These are phyloP conservation scores for Drosophila buzzatii DNA, from an alignment of 2,888 invertebrate genomes.

Conservation along the genomic window DNA sequence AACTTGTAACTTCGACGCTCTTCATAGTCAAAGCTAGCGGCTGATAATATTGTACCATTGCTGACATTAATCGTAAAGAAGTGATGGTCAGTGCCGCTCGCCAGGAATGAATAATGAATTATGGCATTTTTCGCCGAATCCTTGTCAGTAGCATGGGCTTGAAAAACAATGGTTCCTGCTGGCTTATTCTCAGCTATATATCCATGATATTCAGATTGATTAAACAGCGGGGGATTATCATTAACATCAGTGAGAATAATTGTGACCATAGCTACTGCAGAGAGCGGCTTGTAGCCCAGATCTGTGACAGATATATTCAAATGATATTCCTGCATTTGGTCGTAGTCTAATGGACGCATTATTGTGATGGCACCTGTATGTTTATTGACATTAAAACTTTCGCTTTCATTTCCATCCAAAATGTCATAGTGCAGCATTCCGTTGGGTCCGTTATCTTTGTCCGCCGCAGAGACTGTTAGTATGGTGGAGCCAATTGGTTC, in stretches of 20 bases:
- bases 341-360: conserved; percentile 93
- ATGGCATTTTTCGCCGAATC: conserved; percentile 95
- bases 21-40: conserved; percentile 94
- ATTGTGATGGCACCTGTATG: conserved; percentile 93
- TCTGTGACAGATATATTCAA: conserved; percentile 95
- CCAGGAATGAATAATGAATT: conserved; percentile 91
- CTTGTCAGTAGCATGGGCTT: conserved; percentile 91
- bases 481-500: conserved; percentile 94
- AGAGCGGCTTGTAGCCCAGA: conserved; percentile 92
- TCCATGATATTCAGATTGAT: conserved; percentile 91
- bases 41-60: conserved; percentile 91
- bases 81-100: conserved; percentile 90
- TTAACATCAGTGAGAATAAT: conserved; percentile 96
- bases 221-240: conserved; percentile 95
- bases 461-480: conserved; percentile 93
- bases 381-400: conserved; percentile 92
- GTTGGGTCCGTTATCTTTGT: conserved; percentile 95
- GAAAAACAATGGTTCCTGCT: conserved; percentile 90
- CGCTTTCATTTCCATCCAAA: conserved; percentile 92
- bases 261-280: conserved; percentile 92
- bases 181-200: conserved; percentile 94
- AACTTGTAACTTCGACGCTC: conserved; percentile 91
- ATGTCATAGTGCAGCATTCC: conserved; percentile 94
- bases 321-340: conserved; percentile 92
- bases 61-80: conserved; percentile 91